Evolutionary conservation across 37 sponge, comb jelly and placozoan species (phyloP).

Genomic region (Oopsacas minuta): DNA sequence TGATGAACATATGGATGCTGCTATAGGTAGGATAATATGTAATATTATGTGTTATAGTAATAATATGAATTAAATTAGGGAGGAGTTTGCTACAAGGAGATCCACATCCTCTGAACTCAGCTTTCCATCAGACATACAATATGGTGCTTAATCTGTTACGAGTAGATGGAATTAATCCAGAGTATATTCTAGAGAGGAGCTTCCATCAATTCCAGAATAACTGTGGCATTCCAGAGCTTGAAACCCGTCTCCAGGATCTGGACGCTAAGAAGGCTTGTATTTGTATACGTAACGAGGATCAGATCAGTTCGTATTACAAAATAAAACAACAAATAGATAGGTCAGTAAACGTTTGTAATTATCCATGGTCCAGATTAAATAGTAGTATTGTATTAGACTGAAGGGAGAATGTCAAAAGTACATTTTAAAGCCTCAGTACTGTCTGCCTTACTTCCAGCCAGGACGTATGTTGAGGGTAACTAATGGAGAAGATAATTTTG

Average conservation of each 20-base stretch:
- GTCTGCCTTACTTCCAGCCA: conserved; percentile 87
- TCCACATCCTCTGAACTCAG: conserved; percentile 90
- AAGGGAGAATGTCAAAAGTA: conserved; percentile 15
- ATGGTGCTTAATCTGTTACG: conserved; percentile 95
- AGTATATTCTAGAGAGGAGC: conserved; percentile 90
- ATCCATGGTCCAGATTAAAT: neutral
- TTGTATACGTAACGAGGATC: conserved; percentile 57
- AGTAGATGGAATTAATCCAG: conserved; percentile 97
- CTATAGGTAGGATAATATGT: conserved; percentile 34
- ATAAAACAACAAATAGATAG: conserved; percentile 69
- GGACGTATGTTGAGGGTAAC: conserved; percentile 71
- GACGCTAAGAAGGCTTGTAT: conserved; percentile 55
- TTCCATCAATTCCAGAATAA: conserved; percentile 96
- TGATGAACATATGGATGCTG: conserved; percentile 84
- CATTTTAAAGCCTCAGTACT: conserved; percentile 61
- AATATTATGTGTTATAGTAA: neutral
- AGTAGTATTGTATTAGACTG: neutral
- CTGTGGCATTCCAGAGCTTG: conserved; percentile 65
- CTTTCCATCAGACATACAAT: conserved; percentile 90
- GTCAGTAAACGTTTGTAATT: conserved; percentile 14
- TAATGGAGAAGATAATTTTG: conserved; percentile 71
- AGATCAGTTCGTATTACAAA: conserved; percentile 59
- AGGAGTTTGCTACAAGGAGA: conserved; percentile 45
- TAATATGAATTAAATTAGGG: neutral
- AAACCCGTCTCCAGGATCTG: conserved; percentile 51